Evolutionary conservation across 2,113 vertebrate genomes (phyloP).

Genomic region (Labeo rohita): DNA sequence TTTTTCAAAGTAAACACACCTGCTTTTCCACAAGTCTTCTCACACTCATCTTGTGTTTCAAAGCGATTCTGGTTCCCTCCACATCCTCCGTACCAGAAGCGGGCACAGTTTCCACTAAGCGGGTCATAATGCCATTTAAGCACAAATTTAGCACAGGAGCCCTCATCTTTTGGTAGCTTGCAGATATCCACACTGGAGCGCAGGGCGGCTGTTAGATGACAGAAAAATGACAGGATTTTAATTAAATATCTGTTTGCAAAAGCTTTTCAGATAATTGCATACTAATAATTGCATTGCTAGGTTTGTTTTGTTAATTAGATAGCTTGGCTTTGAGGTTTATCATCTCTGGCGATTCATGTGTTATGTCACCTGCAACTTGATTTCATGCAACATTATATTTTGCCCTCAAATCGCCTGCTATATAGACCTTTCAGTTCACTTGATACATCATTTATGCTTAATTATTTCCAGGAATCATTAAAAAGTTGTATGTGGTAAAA

Average conservation of each 20-base stretch:
- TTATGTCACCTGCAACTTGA: neutral
- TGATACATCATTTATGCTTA: neutral
- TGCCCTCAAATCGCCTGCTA: neutral
- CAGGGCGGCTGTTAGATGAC: conserved; percentile 13
- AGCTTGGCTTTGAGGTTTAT: neutral
- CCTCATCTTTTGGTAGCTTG: conserved; percentile 80
- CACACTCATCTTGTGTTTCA: conserved; percentile 83
- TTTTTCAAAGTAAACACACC: conserved; percentile 73
- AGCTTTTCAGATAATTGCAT: neutral
- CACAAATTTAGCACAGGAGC: conserved; percentile 82
- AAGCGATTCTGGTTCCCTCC: conserved; percentile 92
- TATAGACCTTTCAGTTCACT: neutral
- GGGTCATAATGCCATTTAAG: conserved; percentile 88
- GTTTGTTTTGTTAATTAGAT: neutral
- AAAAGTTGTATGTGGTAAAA: neutral
- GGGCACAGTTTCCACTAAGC: conserved; percentile 76
- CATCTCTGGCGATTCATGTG: neutral
- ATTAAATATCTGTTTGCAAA: neutral
- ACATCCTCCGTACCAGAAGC: conserved; percentile 96
- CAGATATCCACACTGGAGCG: conserved; percentile 74
- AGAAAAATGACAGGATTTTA: neutral
- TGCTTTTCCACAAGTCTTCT: conserved; percentile 78
- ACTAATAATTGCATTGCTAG: no score
- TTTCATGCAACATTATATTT: neutral
- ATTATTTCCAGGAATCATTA: neutral